A percentile compares a stretch with the other conserved stretches of the same genome.
phyloP scores from a whole-genome alignment of 2,797 vertebrate species.

The Enteromius unitaeniatus region DNA sequence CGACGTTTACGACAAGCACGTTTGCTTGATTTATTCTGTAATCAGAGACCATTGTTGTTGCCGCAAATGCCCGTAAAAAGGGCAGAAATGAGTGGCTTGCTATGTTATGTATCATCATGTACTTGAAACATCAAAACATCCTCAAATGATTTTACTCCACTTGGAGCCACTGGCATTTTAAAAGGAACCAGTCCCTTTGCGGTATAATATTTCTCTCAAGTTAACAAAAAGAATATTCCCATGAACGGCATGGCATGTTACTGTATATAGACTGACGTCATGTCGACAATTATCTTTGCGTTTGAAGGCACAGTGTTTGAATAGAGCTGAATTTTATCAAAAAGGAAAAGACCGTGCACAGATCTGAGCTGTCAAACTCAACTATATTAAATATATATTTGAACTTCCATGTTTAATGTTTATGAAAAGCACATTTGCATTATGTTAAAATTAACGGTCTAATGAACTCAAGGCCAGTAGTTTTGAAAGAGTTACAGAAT shows the following conservation, averaged over 20 bases:
- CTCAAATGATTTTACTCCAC: slow-evolving; percentile 26
- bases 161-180: slow-evolving; percentile 39
- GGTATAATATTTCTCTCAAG: slow-evolving; percentile 24
- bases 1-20: not conserved
- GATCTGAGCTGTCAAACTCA: slow-evolving; percentile 19
- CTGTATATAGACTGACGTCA: slow-evolving; percentile 24
- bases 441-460: not conserved
- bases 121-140: slow-evolving; percentile 43
- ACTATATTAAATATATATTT: not conserved
- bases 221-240: slow-evolving; percentile 12
- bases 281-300: slow-evolving; percentile 22
- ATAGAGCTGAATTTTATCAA: not conserved
- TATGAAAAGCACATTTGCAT: slow-evolving; percentile 5
- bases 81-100: slow-evolving; percentile 28
- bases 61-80: slow-evolving; percentile 42
- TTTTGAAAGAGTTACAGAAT: not conserved
- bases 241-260: not conserved
- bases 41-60: slow-evolving; percentile 53
- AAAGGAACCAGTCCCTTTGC: slow-evolving; percentile 28
- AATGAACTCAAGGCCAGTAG: not conserved
- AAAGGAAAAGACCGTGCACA: not conserved
- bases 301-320: slow-evolving; percentile 9
- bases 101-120: slow-evolving; percentile 41
- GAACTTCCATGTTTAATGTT: not conserved
- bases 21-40: slow-evolving; percentile 55